These are phyloP conservation scores for Gordius sp. DNA, from an alignment of 2,888 invertebrate genomes.

Conservation along the genomic window DNA sequence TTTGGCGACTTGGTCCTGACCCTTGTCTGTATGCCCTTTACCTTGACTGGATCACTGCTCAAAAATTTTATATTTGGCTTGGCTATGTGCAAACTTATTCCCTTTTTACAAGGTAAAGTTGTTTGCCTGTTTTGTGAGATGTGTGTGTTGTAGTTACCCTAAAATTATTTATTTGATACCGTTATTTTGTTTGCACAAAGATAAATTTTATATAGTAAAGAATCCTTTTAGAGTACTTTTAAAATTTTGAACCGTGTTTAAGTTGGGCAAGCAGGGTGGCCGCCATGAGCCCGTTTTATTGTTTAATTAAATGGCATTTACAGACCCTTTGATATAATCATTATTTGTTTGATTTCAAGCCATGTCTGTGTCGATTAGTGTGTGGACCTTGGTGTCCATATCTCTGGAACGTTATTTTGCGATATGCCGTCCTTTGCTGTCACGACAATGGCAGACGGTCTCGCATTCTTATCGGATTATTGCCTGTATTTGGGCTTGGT, in stretches of 20 bases:
- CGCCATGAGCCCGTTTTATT: no score
- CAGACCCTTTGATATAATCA: no score
- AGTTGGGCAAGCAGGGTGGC: no score
- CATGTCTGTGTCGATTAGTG: constrained; percentile 45
- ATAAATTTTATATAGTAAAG: no score
- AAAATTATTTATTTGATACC: no score
- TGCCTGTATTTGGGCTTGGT: constrained; percentile 39
- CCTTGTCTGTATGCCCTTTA: constrained; percentile 54
- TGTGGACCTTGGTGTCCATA: constrained; percentile 49
- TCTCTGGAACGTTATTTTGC: constrained; percentile 52
- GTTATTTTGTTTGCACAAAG: no score
- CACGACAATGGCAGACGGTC: constrained; percentile 46
- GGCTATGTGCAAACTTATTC: constrained; percentile 43
- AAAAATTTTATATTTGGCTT: constrained; percentile 46
- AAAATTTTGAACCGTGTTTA: no score
- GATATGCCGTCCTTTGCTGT: constrained; percentile 46
- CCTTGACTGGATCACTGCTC: constrained; percentile 40
- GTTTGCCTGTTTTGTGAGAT: no score
- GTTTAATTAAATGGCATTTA: no score
- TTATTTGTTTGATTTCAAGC: constrained; percentile 33
- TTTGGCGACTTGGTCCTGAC: constrained; percentile 49
- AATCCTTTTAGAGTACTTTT: no score
- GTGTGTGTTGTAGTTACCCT: no score
- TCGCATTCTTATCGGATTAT: constrained; percentile 47
- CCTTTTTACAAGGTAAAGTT: constrained; percentile 46